These are phyloP conservation scores for Crossaster papposus DNA, from an alignment of 53 echinoderm and acorn worm species.

Conservation along the genomic window DNA sequence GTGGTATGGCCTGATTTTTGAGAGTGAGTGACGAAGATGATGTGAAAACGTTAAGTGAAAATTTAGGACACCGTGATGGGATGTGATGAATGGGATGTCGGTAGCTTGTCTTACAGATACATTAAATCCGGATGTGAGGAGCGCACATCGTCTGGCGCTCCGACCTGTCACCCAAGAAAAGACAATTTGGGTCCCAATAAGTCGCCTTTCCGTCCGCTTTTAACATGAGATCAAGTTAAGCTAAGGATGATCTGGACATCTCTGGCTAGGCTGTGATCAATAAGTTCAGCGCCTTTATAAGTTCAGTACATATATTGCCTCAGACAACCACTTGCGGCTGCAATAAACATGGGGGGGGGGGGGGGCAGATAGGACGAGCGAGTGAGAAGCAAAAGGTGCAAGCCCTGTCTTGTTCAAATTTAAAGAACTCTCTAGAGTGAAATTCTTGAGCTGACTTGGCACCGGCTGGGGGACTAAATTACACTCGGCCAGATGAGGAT, in stretches of 20 bases:
- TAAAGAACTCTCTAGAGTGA: conserved; percentile 28
- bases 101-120: background rate
- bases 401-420: conserved; percentile 42
- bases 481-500: background rate
- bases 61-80: background rate
- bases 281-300: conserved; percentile 19
- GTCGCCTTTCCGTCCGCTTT: conserved; percentile 13
- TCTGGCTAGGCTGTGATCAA: conserved; percentile 26
- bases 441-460: background rate
- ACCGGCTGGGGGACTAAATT: background rate
- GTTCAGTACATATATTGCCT: background rate
- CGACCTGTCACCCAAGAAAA: background rate
- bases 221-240: conserved; percentile 16
- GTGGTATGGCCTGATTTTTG: conserved; percentile 9
- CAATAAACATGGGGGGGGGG: conserved; percentile 1
- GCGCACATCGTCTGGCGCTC: background rate
- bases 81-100: background rate
- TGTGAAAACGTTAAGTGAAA: background rate
- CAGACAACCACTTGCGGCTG: conserved; percentile 3
- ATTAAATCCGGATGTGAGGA: background rate
- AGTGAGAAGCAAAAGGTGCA: background rate
- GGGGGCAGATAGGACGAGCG: background rate
- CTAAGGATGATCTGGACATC: conserved; percentile 18
- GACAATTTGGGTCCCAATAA: background rate
- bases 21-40: background rate